Evolutionary conservation across 2,888 invertebrate species (phyloP).

Genomic region (Spodoptera exigua): DNA sequence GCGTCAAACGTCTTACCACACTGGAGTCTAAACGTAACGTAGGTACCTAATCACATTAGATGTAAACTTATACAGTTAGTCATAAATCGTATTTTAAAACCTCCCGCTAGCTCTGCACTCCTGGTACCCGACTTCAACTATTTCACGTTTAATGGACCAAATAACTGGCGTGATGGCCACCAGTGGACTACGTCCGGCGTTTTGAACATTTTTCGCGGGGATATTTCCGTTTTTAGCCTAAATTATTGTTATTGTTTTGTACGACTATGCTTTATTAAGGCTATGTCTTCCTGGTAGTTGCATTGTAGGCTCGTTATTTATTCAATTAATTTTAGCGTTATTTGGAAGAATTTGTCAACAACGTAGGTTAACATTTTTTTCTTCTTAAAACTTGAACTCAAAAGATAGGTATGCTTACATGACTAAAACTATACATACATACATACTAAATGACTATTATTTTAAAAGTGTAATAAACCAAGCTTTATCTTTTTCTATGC

Average conservation of each 20-base stretch:
- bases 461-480: too few species aligned
- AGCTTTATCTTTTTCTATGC: too few species aligned
- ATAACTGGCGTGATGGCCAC: slow-evolving; percentile 80
- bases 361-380: too few species aligned
- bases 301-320: slow-evolving; percentile 34
- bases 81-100: slow-evolving; percentile 80
- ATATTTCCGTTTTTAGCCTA: slow-evolving; percentile 77
- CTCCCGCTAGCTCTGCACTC: slow-evolving; percentile 60
- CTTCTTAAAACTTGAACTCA: too few species aligned
- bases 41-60: slow-evolving; percentile 52
- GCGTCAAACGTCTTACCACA: slow-evolving; percentile 3
- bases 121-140: slow-evolving; percentile 71
- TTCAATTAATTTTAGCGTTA: background rate
- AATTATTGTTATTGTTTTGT: slow-evolving; percentile 80
- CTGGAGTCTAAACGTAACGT: slow-evolving; percentile 33
- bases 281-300: slow-evolving; percentile 46
- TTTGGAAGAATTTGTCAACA: too few species aligned
- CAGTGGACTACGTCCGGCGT: slow-evolving; percentile 73
- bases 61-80: slow-evolving; percentile 65
- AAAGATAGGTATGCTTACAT: too few species aligned
- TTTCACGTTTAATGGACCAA: slow-evolving; percentile 87
- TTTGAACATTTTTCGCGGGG: slow-evolving; percentile 80
- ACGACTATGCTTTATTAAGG: slow-evolving; percentile 51
- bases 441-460: too few species aligned
- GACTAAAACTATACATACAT: too few species aligned